Conservation (phyloP, 2,888 invertebrate species). For the Neuroscelio doddi region DNA sequence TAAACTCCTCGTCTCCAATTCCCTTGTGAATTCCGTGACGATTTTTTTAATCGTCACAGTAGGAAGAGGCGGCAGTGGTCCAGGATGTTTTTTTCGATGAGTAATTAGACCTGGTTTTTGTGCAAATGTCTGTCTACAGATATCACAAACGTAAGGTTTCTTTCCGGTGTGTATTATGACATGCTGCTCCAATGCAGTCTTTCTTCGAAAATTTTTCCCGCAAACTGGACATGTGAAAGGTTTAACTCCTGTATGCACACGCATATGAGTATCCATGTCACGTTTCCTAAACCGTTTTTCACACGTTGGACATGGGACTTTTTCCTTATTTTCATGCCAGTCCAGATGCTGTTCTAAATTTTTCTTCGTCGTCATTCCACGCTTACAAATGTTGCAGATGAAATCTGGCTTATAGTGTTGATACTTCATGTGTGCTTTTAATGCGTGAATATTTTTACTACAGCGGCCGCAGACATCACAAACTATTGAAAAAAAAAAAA, state of each 20-base stretch:
- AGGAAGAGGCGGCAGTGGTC: slow-evolving; percentile 63
- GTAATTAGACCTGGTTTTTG: slow-evolving; percentile 67
- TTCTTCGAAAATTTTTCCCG: slow-evolving; percentile 62
- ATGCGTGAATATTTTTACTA: no score
- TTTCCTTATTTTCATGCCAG: slow-evolving; percentile 32
- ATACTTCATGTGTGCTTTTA: no score
- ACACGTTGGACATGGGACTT: slow-evolving; percentile 47
- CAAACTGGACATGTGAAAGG: slow-evolving; percentile 64
- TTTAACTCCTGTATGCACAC: slow-evolving; percentile 64
- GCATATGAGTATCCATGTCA: no score
- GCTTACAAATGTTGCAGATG: no score
- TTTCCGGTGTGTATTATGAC: slow-evolving; percentile 62
- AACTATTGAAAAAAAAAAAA: no score
- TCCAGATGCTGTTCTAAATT: slow-evolving; percentile 60
- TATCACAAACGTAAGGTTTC: slow-evolving; percentile 65
- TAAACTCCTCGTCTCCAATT: no score
- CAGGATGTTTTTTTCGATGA: slow-evolving; percentile 63
- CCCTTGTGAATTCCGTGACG: no score
- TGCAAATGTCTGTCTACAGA: slow-evolving; percentile 66
- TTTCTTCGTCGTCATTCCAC: no score
- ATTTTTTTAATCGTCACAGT: no score
- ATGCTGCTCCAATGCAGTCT: slow-evolving; percentile 64
- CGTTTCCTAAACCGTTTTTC: slow-evolving; percentile 58
- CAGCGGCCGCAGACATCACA: no score
- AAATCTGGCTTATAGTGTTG: no score